Base-by-base conservation (phyloP, 2,888 invertebrate genomes). In the Drosophila fulvimacula region DNA sequence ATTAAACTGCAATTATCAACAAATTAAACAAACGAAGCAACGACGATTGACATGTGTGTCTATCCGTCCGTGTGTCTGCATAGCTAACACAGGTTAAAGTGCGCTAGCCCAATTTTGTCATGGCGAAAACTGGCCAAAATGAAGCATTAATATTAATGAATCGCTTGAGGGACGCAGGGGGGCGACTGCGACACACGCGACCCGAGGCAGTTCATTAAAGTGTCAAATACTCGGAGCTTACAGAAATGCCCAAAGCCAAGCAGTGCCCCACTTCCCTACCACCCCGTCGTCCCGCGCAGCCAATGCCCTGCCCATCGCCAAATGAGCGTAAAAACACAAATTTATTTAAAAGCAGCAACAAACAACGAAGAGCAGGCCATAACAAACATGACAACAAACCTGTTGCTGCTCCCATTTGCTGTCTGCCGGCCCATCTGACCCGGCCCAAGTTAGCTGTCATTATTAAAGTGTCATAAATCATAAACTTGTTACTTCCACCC, bases 381-480 rank as follows among this genome's bases (percentile, higher is more conserved):
- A 73, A 52, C 61, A 73, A 65, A 80, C 52, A 62, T 61, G 68
- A 59, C 64, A 75, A 73, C 64, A 86, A 85, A 85, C 85, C 87
- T 85, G 85, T 85, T 86, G 79, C 76, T 55, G 63, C 52, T 62
- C n/a, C 49, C 64, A 58, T 34, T 57, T 42, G 41, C 17, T 44
- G 41, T n/a, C 17, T 44, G 41, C 15, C 44, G 48, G 38, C 41
- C 34, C 61, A 51, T 48, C 60, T 69, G 76, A 71, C 78, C 69
- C 68, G 64, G 62, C 70, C 71, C 52, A 65, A 76, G 66, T 67
- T 62, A 48, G 57, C 75, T 79, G 87, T 88, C 88, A 73, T 76
- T 83, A 82, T 79, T 69, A 84, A 85, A 76, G 71, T 82, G 67
- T 75, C 86, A 85, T 85, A 85, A 88, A 85, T 85, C 88, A 85